phyloP scores from a whole-genome alignment of 2,888 invertebrate species.

The Athalia cordata region DNA sequence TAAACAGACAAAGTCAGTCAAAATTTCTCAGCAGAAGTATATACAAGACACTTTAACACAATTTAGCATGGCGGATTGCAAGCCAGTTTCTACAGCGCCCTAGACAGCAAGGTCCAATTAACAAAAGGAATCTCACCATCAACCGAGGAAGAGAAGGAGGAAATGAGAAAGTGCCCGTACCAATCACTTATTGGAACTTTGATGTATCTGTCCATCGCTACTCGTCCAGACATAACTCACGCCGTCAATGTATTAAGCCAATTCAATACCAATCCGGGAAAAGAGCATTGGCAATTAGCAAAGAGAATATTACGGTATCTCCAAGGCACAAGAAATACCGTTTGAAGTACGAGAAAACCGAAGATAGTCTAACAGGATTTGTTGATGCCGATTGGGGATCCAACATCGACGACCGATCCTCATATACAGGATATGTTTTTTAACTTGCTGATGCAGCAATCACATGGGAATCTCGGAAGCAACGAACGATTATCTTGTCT shows the following conservation, averaged over 20 bases:
- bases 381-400: slow-evolving; percentile 57
- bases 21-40: too few species aligned
- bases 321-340: slow-evolving; percentile 49
- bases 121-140: background rate
- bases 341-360: slow-evolving; percentile 48
- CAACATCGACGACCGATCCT: slow-evolving; percentile 46
- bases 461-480: slow-evolving; percentile 11
- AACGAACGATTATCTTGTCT: too few species aligned
- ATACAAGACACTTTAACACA: slow-evolving; percentile 44
- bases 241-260: slow-evolving; percentile 49
- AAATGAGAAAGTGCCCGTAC: background rate
- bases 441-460: slow-evolving; percentile 7
- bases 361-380: slow-evolving; percentile 49
- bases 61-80: slow-evolving; percentile 46
- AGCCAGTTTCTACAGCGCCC: slow-evolving; percentile 47
- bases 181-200: background rate
- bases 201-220: background rate
- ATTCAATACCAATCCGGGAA: slow-evolving; percentile 47
- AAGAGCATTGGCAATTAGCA: slow-evolving; percentile 57
- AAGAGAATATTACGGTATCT: slow-evolving; percentile 58
- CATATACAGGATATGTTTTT: slow-evolving; percentile 47
- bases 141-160: background rate
- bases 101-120: slow-evolving; percentile 12
- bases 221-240: slow-evolving; percentile 43
- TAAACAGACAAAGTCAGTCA: too few species aligned